Evolutionary conservation across 2,888 invertebrate species (phyloP).

Genomic region (Chrysotoxum bicinctum): DNA sequence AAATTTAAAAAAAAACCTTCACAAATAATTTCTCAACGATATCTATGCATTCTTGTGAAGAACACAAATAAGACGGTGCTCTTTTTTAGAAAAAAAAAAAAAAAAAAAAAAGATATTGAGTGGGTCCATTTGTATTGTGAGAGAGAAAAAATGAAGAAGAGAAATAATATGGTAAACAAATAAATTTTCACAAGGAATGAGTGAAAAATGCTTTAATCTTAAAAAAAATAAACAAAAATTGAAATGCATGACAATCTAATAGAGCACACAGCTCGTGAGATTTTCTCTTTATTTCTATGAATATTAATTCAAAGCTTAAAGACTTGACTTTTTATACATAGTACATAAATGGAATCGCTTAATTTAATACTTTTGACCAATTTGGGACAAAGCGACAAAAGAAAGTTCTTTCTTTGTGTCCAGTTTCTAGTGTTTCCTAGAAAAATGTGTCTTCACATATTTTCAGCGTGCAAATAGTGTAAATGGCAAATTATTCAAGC

Average conservation of each 20-base stretch:
- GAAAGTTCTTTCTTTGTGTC: too few relatives aligned
- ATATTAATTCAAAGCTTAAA: background rate
- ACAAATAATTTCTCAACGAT: conserved; percentile 12
- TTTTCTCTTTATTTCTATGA: background rate
- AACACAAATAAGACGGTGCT: background rate
- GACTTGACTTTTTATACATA: background rate
- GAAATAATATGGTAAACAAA: conserved; percentile 11
- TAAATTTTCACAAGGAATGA: conserved; percentile 39
- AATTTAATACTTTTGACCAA: background rate
- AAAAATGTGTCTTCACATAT: background rate
- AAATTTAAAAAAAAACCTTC: conserved; percentile 23
- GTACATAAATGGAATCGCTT: background rate
- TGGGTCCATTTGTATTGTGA: conserved; percentile 43
- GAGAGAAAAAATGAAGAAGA: background rate
- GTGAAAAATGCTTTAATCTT: conserved; percentile 19
- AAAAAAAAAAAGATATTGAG: conserved; percentile 11
- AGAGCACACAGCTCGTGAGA: background rate
- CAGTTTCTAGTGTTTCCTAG: background rate
- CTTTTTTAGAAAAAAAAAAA: conserved; percentile 2
- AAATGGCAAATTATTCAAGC: too few relatives aligned
- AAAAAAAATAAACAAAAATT: background rate
- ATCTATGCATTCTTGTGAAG: background rate
- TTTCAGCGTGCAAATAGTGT: background rate
- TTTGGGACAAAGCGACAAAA: background rate
- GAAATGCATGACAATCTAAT: background rate